These are phyloP conservation scores for Sipha maydis DNA, from an alignment of 2,888 invertebrate species.

Conservation along the genomic window DNA sequence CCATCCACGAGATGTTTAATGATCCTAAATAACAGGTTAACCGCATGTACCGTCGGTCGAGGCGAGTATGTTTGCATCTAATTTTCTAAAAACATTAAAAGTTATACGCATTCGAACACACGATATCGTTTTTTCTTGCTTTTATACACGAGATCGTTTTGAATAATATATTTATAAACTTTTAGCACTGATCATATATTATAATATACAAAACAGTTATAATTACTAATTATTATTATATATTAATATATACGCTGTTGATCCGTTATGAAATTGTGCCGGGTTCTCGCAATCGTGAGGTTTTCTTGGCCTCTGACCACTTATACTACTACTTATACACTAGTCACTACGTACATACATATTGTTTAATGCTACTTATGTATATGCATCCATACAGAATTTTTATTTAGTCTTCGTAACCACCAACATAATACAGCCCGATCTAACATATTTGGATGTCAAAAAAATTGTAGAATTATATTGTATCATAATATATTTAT, in stretches of 20 bases:
- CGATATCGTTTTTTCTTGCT: background rate
- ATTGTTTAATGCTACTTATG: too few relatives aligned
- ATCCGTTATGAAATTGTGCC: slow-evolving; percentile 33
- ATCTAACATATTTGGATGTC: too few relatives aligned
- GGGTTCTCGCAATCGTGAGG: background rate
- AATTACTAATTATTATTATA: background rate
- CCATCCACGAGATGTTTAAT: slow-evolving; percentile 29
- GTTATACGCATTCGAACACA: background rate
- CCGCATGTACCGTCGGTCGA: too few relatives aligned
- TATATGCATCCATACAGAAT: too few relatives aligned
- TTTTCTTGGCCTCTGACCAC: slow-evolving; percentile 20
- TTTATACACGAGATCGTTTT: background rate
- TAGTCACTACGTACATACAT: too few relatives aligned
- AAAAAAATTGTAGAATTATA: too few relatives aligned
- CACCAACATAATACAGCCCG: too few relatives aligned
- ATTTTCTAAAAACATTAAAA: slow-evolving; percentile 16
- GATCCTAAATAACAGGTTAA: slow-evolving; percentile 46
- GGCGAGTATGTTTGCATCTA: too few relatives aligned
- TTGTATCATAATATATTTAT: too few relatives aligned
- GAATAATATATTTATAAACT: too few relatives aligned
- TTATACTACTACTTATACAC: background rate
- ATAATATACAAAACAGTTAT: slow-evolving; percentile 17
- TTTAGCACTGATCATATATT: too few relatives aligned
- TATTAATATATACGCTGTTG: background rate
- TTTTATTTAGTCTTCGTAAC: too few relatives aligned